These are phyloP conservation scores for Aphidius ervi DNA, from an alignment of 1,140 invertebrate genomes.

Conservation along the genomic window DNA sequence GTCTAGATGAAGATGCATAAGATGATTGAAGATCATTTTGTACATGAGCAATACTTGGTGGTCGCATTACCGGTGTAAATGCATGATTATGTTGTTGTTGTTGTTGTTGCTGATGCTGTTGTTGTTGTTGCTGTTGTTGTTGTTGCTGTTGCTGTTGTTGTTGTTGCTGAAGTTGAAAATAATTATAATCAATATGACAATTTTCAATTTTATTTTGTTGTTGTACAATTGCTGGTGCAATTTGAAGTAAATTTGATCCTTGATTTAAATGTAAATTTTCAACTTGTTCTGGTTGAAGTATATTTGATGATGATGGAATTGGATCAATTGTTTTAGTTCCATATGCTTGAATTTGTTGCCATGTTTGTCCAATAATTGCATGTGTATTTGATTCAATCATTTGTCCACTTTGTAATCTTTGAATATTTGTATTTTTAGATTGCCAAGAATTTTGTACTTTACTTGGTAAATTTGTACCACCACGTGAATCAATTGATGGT, in stretches of 20 bases:
- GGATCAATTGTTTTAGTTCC: too few species aligned
- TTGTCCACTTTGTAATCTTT: conserved; percentile 32
- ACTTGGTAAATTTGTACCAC: conserved; percentile 26
- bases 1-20: conserved; percentile 23
- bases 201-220: conserved; percentile 6
- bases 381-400: conserved; percentile 37
- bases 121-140: too few species aligned
- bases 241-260: conserved; percentile 2
- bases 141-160: not conserved
- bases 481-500: conserved; percentile 31
- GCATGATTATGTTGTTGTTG: conserved; percentile 23
- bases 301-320: not conserved
- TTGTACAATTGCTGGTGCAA: not conserved
- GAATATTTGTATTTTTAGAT: conserved; percentile 38
- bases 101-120: not conserved
- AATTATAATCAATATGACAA: not conserved
- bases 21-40: conserved; percentile 32
- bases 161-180: conserved; percentile 7
- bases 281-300: not conserved
- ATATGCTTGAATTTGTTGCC: conserved; percentile 36
- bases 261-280: not conserved
- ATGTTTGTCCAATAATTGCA: conserved; percentile 41
- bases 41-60: conserved; percentile 30
- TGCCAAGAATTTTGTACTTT: conserved; percentile 46
- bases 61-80: conserved; percentile 12